These are phyloP conservation scores for Charadrius vociferus DNA, from an alignment of 2,113 vertebrate species.

Conservation along the genomic window DNA sequence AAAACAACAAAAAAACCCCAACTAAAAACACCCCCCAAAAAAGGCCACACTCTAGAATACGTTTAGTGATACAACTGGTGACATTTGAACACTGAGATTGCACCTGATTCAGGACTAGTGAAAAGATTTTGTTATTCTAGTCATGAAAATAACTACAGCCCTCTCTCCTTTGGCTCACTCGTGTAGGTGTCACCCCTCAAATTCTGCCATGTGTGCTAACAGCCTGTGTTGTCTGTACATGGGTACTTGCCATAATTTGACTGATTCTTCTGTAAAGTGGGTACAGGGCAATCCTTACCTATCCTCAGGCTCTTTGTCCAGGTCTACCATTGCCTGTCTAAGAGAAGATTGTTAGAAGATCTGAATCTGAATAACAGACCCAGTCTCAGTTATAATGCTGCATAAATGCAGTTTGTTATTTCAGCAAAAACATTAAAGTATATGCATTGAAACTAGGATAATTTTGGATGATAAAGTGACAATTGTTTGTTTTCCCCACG, in stretches of 20 bases:
- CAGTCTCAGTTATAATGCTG: neutral
- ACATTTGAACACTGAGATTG: neutral
- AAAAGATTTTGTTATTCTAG: neutral
- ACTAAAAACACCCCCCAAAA: neutral
- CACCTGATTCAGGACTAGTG: neutral
- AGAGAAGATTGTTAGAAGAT: neutral
- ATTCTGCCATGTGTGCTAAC: neutral
- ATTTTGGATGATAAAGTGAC: neutral
- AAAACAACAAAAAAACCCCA: neutral
- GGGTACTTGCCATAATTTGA: neutral
- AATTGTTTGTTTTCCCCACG: neutral
- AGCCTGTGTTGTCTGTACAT: neutral
- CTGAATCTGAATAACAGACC: neutral
- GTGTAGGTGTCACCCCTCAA: fast-evolving
- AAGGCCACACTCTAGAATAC: neutral
- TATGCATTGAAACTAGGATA: neutral
- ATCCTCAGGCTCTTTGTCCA: neutral
- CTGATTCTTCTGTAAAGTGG: neutral
- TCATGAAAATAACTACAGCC: neutral
- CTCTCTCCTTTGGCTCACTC: neutral
- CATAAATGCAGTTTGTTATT: neutral
- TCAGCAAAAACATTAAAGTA: neutral
- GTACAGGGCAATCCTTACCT: neutral
- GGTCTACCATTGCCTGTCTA: neutral
- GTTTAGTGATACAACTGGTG: neutral